Evolutionary conservation across 2,113 vertebrate species (phyloP).

Genomic region (Lampris megalopsis): DNA sequence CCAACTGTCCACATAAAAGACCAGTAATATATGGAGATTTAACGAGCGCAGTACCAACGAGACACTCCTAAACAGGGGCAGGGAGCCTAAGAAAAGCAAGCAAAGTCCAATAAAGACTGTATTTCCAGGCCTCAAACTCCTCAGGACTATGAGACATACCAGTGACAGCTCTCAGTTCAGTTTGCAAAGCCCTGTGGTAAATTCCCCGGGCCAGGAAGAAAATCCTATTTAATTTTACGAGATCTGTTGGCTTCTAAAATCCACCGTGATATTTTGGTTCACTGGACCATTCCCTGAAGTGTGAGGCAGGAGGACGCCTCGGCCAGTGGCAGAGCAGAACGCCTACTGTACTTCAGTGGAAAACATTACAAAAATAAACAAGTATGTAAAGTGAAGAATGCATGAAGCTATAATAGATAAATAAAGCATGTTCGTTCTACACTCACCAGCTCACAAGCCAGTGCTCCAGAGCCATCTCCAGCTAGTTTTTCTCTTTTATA

Average conservation of each 20-base stretch:
- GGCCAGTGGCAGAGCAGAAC: constrained; percentile 32
- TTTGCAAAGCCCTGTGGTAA: constrained; percentile 75
- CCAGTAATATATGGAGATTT: constrained; percentile 65
- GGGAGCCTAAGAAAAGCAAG: constrained; percentile 69
- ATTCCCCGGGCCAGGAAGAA: constrained; percentile 77
- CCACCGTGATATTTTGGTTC: constrained; percentile 68
- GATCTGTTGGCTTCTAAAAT: constrained; percentile 74
- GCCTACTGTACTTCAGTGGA: constrained; percentile 44
- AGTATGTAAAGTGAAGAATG: constrained; percentile 22
- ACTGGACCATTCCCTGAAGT: constrained; percentile 39
- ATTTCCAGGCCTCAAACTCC: constrained; percentile 71
- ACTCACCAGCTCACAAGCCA: neutral
- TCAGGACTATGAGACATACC: constrained; percentile 63
- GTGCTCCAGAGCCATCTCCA: too few relatives aligned
- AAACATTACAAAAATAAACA: constrained; percentile 49
- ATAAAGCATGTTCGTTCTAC: neutral
- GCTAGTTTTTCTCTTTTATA: too few relatives aligned
- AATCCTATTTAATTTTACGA: constrained; percentile 84
- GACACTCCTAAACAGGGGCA: constrained; percentile 67
- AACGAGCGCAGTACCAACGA: constrained; percentile 68
- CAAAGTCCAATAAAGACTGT: constrained; percentile 68
- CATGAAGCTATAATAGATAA: constrained; percentile 6
- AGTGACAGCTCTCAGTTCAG: constrained; percentile 73
- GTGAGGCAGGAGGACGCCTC: constrained; percentile 31
- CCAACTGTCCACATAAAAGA: constrained; percentile 70